A percentile compares a stretch with the other conserved stretches of the same genome.
Evolutionary conservation across 2,113 vertebrate genomes (phyloP).

Genomic region (Psammodynastes pulverulentus): DNA sequence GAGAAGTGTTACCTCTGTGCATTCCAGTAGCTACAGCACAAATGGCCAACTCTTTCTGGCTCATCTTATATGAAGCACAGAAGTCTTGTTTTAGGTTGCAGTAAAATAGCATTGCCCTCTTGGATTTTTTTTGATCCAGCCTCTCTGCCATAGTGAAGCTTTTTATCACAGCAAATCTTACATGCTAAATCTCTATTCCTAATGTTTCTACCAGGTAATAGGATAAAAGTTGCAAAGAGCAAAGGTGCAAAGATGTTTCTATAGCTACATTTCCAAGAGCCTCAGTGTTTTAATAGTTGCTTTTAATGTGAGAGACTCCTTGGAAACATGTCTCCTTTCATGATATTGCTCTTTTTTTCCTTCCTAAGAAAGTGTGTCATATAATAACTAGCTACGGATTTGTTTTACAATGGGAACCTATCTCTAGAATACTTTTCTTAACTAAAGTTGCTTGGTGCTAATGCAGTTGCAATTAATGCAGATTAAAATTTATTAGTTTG

Average conservation of each 20-base stretch:
- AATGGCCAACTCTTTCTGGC: neutral
- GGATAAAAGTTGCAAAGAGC: neutral
- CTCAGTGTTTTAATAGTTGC: neutral
- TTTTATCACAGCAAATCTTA: neutral
- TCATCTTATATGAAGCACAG: neutral
- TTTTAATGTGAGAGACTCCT: neutral
- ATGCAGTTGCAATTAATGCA: neutral
- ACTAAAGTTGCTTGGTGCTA: neutral
- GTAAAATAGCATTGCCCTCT: neutral
- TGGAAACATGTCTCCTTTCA: neutral
- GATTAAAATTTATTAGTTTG: neutral
- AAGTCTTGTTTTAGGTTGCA: neutral
- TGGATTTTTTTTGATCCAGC: neutral
- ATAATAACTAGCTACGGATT: neutral
- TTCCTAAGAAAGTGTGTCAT: neutral
- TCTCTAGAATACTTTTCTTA: neutral
- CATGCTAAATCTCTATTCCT: neutral
- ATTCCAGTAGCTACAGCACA: neutral
- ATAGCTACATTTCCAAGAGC: neutral
- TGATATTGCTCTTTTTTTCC: neutral
- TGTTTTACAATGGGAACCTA: neutral
- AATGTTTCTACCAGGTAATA: neutral
- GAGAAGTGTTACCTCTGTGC: neutral
- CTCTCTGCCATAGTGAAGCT: neutral
- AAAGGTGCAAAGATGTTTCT: neutral